phyloP scores from a whole-genome alignment of 2,113 vertebrate species.

The Cryptotis parvus region DNA sequence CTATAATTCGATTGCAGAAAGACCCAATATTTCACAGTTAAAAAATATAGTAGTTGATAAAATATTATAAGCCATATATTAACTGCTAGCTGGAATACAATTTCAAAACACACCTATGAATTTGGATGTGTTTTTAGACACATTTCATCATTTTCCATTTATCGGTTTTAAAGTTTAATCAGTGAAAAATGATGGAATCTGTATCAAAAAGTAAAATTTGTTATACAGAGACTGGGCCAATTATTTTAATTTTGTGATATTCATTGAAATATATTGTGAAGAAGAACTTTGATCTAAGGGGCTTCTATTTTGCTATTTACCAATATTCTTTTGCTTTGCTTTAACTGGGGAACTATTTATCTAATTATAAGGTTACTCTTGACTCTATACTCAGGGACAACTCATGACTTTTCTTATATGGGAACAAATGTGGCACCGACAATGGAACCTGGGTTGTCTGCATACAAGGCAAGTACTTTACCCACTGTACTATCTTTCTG shows the following conservation, averaged over 20 bases:
- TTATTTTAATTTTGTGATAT: neutral
- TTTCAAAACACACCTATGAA: neutral
- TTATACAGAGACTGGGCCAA: neutral
- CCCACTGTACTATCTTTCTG: neutral
- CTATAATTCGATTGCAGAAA: neutral
- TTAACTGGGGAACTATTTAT: neutral
- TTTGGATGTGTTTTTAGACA: neutral
- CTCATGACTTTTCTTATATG: no score
- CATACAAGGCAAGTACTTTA: neutral
- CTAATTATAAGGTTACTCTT: no score
- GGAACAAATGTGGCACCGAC: no score
- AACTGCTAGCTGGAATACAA: neutral
- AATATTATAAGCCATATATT: neutral
- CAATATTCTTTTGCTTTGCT: no score
- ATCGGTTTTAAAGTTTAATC: neutral
- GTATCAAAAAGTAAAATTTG: neutral
- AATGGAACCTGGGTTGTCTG: no score
- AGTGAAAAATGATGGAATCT: neutral
- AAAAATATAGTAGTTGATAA: neutral
- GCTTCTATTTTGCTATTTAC: neutral
- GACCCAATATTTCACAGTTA: neutral
- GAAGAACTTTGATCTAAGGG: neutral
- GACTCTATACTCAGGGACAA: no score
- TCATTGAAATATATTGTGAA: neutral
- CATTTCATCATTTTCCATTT: neutral